Evolutionary conservation across 2,888 invertebrate species (phyloP).

Genomic region (Standfussiana lucernea): DNA sequence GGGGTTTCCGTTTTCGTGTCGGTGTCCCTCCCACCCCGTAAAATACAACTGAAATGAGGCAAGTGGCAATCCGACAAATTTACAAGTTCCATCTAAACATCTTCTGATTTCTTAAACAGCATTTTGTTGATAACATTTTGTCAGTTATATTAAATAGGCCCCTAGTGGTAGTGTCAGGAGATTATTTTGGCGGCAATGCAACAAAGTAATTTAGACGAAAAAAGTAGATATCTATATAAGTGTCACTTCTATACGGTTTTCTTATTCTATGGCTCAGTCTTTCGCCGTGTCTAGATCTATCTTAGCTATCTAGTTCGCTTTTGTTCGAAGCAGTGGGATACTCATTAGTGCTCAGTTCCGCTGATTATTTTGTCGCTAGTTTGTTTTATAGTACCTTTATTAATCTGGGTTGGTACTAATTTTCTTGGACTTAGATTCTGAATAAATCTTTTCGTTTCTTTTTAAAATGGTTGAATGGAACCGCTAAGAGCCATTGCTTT

Average conservation of each 20-base stretch:
- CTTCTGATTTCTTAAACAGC: too few species aligned
- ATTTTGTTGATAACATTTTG: too few species aligned
- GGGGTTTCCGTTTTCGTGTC: too few species aligned
- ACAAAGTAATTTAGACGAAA: background rate
- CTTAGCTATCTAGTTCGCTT: background rate
- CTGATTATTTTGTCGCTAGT: conserved; percentile 12
- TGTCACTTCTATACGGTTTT: background rate
- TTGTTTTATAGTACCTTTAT: background rate
- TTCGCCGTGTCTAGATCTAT: background rate
- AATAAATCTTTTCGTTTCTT: too few species aligned
- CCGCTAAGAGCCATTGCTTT: too few species aligned
- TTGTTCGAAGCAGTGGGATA: conserved; percentile 16
- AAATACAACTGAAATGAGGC: too few species aligned
- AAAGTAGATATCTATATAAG: background rate
- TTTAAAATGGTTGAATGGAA: too few species aligned
- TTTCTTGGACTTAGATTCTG: background rate
- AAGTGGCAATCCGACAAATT: too few species aligned
- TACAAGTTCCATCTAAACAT: too few species aligned
- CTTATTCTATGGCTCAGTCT: background rate
- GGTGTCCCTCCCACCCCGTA: too few species aligned
- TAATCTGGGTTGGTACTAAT: background rate
- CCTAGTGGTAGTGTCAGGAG: background rate
- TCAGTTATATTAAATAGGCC: too few species aligned
- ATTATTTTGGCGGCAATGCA: background rate
- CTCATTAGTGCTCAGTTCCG: conserved; percentile 29